These are phyloP conservation scores for Allophyes oxyacanthae DNA, from an alignment of 2,888 invertebrate genomes.

Conservation along the genomic window DNA sequence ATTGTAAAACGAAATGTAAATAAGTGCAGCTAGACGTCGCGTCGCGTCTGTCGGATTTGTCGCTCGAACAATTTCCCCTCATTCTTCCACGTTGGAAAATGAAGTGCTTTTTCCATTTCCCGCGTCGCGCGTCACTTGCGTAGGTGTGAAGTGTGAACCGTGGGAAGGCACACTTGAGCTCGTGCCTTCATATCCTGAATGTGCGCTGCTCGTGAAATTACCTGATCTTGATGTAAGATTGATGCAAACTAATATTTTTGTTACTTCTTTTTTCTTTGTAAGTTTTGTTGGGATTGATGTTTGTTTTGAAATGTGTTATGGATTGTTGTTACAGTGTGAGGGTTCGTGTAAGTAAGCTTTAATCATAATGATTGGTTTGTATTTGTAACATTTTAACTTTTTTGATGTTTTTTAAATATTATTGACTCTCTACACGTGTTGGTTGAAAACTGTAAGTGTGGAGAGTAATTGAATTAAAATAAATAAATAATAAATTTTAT, in stretches of 20 bases:
- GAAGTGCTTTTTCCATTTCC: slow-evolving; percentile 63
- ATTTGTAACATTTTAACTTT: too few species aligned
- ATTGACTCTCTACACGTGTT: too few species aligned
- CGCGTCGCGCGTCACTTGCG: slow-evolving; percentile 32
- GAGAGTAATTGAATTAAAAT: too few species aligned
- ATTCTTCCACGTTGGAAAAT: slow-evolving; percentile 51
- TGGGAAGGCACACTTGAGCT: slow-evolving; percentile 30
- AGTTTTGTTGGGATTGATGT: neutral
- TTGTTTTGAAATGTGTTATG: neutral
- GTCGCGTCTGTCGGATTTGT: slow-evolving; percentile 45
- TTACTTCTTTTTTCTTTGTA: slow-evolving; percentile 3
- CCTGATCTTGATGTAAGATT: slow-evolving; percentile 57
- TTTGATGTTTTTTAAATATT: too few species aligned
- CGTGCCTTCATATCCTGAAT: slow-evolving; percentile 55
- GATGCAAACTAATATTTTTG: slow-evolving; percentile 28
- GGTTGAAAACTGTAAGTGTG: too few species aligned
- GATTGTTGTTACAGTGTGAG: too few species aligned
- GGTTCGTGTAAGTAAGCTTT: too few species aligned
- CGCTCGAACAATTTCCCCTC: slow-evolving; percentile 47
- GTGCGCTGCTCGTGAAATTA: slow-evolving; percentile 56
- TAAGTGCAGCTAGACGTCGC: slow-evolving; percentile 29
- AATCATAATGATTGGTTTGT: too few species aligned
- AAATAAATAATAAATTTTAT: too few species aligned
- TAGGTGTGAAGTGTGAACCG: slow-evolving; percentile 30
- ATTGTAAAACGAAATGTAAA: slow-evolving; percentile 37